Evolutionary conservation across 2,113 vertebrate genomes (phyloP), one percentile per base, ranked within the genome.

Genomic region (Syrmaticus mikado): DNA sequence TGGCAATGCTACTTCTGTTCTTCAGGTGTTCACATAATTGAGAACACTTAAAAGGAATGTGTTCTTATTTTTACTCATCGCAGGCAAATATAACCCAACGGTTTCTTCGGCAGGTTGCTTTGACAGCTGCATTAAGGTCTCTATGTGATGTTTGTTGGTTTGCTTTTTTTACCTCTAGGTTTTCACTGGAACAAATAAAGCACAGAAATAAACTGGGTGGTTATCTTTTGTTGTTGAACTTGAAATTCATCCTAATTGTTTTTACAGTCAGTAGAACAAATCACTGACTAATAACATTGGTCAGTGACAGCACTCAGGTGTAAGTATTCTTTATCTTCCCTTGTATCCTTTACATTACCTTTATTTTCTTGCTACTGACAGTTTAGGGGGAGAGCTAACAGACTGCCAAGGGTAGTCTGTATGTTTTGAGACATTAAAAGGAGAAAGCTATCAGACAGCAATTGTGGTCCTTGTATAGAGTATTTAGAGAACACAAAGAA

Each of bases 401-500:
- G 76, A 55, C 24, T 50, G 60, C 52, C 46, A 60, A 85, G 20
- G 20, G 27, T 80, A 76, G 76, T 88, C 55, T 86, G 70, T 81
- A 61, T 93, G 52, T 46, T 79, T 73, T 76, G 32, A 91, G 70
- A 75, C 50, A 61, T 70, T 82, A 76, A 80, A 73, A 86, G 66
- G 16, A 21, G 46, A 78, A 75, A 64, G 78, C 36, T 89, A 28
- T 94, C 75, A 74, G 74, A 79, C n/a, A 87, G 70, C 50, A 65
- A 11, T 10, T 9, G 34, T 92, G 77, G 82, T 82, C 77, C 87
- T 93, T 86, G 52, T 50, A 36, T 50, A 6, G 46, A 11, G 40
- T 93, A 78, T 94, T 91, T 95, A 91, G 75, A 68, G 87, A 82
- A 89, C 73, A 81, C 77, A 92, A 94, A 79, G 81, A 90, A 94